Percentiles rank a stretch among this genome's conserved stretches.
Conservation (phyloP, 2,797 vertebrate genomes). For the Bucorvus abyssinicus region DNA sequence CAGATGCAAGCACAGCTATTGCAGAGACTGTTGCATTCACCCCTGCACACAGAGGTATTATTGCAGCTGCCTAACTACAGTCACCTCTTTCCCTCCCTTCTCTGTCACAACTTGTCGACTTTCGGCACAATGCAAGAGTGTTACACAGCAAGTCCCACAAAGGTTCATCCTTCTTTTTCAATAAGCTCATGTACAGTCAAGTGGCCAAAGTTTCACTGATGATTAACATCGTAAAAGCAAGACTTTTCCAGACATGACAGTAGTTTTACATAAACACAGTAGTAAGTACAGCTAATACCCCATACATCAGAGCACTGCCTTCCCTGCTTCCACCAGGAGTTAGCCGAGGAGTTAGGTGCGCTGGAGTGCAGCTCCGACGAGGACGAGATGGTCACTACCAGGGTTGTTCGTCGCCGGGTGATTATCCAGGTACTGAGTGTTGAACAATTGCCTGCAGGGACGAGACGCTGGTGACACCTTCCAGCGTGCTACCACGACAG, state of each 20-base stretch:
- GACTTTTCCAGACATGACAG: background rate
- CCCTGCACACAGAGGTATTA: too few species aligned
- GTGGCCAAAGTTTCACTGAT: background rate
- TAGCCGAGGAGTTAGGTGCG: constrained; percentile 89
- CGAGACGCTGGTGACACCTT: background rate
- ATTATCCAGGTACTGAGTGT: constrained; percentile 91
- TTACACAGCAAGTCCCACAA: background rate
- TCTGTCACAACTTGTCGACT: too few species aligned
- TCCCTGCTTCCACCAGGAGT: constrained; percentile 87
- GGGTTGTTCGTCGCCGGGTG: constrained; percentile 93
- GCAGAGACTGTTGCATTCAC: too few species aligned
- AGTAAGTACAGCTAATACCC: background rate
- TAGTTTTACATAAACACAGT: too few species aligned
- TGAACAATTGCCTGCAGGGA: constrained; percentile 10
- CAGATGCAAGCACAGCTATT: too few species aligned
- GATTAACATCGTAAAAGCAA: background rate
- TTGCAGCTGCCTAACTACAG: too few species aligned
- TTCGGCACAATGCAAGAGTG: too few species aligned
- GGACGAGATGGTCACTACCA: constrained; percentile 94
- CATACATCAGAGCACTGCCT: constrained; percentile 63
- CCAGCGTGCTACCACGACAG: background rate
- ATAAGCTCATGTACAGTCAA: background rate
- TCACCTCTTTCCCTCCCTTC: too few species aligned
- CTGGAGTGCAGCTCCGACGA: constrained; percentile 93
- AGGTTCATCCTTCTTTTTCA: background rate